Evolutionary conservation across 2,113 vertebrate species (phyloP), one percentile per base, ranked within the genome.

Genomic region (Calonectris borealis): DNA sequence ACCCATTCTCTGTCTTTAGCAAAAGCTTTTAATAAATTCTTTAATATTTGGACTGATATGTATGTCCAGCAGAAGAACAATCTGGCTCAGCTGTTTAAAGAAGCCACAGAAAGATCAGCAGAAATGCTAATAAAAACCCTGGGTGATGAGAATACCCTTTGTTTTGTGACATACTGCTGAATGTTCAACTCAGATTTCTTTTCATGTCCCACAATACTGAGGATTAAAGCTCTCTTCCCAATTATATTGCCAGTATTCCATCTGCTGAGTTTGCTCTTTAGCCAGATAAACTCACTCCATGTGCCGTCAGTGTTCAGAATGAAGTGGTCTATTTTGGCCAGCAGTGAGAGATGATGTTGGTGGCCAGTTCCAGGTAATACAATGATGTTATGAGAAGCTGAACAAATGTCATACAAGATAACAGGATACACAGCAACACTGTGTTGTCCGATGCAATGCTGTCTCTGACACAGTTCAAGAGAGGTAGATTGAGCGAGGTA

Each of bases 161-260:
- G 83, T 86, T 94, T 93, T 78, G 84, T 62, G 57, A 84, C 49
- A 78, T 60, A 75, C 21, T 84, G 86, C 84, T 91, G 91, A 93
- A 89, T 40, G 64, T 82, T 85, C 80, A 96, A 60, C 84, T 65
- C 77, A 3, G 70, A 61, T 72, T 89, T 82, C 65, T 85, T 96
- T 96, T 95, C 92, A 91, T 58, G 70, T 36, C 62, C 80, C 70
- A 96, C 94, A 95, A 90, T 94, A 72, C 73, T 26, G 57, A 87
- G 94, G 91, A 93, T 95, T 96, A 96, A 44, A 83, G 78, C 27
- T 79, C 84, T 89, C 75, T 87, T 89, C 52, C 44, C 78, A 79
- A 42, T 85, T 69, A 65, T 7, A 27, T 31, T 82, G 69, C 44
- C 81, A 62, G 40, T 79, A 44, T 82, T 57, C 38, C 46, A 64